Evolutionary conservation across 1,140 invertebrate genomes (phyloP).

Genomic region (Drosophila rhopaloa): DNA sequence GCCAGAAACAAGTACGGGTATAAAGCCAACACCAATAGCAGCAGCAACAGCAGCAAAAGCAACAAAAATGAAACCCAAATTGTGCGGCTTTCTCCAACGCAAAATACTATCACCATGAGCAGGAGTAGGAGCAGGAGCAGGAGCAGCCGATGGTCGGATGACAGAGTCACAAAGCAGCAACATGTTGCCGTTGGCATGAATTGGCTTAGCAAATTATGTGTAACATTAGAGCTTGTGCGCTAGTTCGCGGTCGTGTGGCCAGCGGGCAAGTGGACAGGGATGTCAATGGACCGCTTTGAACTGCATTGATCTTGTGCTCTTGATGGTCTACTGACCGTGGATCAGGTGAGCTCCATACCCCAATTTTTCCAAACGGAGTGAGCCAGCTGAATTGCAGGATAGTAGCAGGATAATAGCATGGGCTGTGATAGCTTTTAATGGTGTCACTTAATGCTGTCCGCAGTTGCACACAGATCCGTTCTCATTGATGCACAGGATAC

Average conservation of each 20-base stretch:
- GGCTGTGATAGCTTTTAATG: conserved; percentile 42
- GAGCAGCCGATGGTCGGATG: conserved; percentile 5
- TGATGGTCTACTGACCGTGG: too few relatives aligned
- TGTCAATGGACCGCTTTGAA: too few relatives aligned
- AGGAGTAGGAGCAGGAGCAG: conserved; percentile 3
- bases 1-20: not conserved
- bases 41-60: conserved; percentile 6
- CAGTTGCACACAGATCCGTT: not conserved
- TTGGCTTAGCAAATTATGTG: conserved; percentile 62
- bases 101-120: conserved; percentile 36
- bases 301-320: too few relatives aligned
- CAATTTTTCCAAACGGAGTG: too few relatives aligned
- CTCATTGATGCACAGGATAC: not conserved
- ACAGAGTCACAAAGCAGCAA: conserved; percentile 53
- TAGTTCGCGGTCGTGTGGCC: conserved; percentile 20
- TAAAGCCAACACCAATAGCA: conserved; percentile 11
- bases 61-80: conserved; percentile 58
- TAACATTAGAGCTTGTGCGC: conserved; percentile 31
- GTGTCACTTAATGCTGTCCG: conserved; percentile 1
- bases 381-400: too few relatives aligned
- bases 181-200: conserved; percentile 58
- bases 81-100: conserved; percentile 56
- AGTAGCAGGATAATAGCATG: conserved; percentile 5
- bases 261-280: not conserved
- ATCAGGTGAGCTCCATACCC: too few relatives aligned